Evolutionary conservation across 2,888 invertebrate species (phyloP).

Genomic region (Polydesmus complanatus): DNA sequence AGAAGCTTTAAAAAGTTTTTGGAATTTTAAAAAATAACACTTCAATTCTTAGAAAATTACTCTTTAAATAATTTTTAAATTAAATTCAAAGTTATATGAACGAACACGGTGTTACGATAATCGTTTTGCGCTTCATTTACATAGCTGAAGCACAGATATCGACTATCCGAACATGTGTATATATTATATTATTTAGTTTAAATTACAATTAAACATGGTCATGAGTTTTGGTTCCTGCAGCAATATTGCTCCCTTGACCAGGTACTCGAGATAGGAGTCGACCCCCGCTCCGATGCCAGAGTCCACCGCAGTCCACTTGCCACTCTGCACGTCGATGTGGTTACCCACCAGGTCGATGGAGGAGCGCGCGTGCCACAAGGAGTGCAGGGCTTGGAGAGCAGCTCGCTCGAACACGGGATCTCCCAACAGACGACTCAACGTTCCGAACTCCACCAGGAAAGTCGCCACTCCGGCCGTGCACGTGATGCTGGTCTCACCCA

Average conservation of each 20-base stretch:
- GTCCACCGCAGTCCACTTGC: conserved; percentile 94
- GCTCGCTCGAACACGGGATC: conserved; percentile 81
- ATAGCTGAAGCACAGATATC: background rate
- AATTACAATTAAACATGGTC: conserved; percentile 66
- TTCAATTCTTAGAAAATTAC: no score
- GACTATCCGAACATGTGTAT: no score
- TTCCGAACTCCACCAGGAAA: conserved; percentile 90
- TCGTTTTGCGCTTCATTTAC: no score
- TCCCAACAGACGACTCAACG: conserved; percentile 81
- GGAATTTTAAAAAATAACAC: no score
- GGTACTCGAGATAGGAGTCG: conserved; percentile 95
- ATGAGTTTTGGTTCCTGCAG: conserved; percentile 80
- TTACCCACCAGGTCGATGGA: conserved; percentile 75
- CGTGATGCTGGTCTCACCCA: conserved; percentile 87
- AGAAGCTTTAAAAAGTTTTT: no score
- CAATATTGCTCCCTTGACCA: conserved; percentile 88
- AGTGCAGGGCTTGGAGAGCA: conserved; percentile 69
- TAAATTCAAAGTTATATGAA: no score
- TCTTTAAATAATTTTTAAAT: background rate
- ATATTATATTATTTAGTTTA: no score
- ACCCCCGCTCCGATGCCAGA: conserved; percentile 94
- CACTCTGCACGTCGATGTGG: conserved; percentile 87
- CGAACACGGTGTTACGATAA: no score
- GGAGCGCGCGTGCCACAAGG: conserved; percentile 73
- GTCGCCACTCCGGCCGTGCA: conserved; percentile 98